Base-by-base conservation (phyloP, 1,140 invertebrate genomes). In the Papilio xuthus region DNA sequence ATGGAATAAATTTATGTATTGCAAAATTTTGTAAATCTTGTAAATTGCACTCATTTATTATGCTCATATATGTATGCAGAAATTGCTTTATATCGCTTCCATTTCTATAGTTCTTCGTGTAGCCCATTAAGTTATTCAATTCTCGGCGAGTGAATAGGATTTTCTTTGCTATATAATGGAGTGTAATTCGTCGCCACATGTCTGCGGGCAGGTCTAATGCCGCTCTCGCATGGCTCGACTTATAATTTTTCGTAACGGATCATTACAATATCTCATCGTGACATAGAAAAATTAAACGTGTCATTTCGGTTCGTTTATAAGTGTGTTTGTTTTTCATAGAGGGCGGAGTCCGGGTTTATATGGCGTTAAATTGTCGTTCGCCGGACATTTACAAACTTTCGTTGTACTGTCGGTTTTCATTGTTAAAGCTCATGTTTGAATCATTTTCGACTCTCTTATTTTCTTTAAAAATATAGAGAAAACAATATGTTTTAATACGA, bases 211-310 rank as follows among this genome's bases (percentile, higher is more conserved):
- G 85, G 84, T 86, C 85, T 91, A 90, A 92, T 90, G 85, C 82
- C 82, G 76, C 84, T 81, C 86, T 90, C 80, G 89, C 89, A 93
- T 93, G 91, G 86, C 82, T 81, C 88, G 88, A 85, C 89, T 91
- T 89, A 89, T 82, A 84, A 85, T 88, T 92, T 90, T 90, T 90
- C 89, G 92, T 90, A 89, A 93, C 91, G 91, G 87, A 81, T 86
- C 91, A 94, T 94, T 94, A 94, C 89, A 89, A 92, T 93, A 92
- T 90, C 85, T 94, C 89, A 93, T 94, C 82, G 88, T 93, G 92
- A 94, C 92, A 87, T 85, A 92, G 90, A 94, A 93, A 94, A 93
- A 92, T 94, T 92, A 90, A 84, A 93, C 91, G 88, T 93, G 92
- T 93, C 90, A 93, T 93, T 93, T 92, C 87, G 86, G 85, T 79